Evolutionary conservation across 1,140 invertebrate genomes (phyloP).

Genomic region (Apis mellifera): DNA sequence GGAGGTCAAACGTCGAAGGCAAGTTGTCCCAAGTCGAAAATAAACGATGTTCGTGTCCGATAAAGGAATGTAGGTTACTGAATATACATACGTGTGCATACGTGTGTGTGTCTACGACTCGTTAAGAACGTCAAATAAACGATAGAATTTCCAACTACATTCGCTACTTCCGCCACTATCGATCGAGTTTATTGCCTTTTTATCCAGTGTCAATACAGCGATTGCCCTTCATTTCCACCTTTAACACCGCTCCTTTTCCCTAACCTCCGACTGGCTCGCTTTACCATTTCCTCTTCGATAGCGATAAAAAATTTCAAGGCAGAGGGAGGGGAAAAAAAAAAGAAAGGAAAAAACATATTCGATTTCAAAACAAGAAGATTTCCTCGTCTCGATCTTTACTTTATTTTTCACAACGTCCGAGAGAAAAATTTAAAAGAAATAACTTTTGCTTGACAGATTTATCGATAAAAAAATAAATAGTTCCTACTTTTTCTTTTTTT

Average conservation of each 20-base stretch:
- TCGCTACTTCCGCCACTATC: not conserved
- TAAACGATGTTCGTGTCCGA: no score
- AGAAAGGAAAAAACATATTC: not conserved
- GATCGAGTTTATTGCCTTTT: slow-evolving; percentile 17
- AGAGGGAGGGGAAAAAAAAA: no score
- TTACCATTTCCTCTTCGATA: no score
- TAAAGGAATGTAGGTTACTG: no score
- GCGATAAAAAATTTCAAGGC: not conserved
- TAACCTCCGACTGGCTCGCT: not conserved
- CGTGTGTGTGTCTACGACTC: not conserved
- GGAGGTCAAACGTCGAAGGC: no score
- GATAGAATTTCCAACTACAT: slow-evolving; percentile 18
- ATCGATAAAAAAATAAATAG: not conserved
- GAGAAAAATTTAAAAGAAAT: not conserved
- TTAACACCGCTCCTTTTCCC: not conserved
- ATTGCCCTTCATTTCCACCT: slow-evolving; percentile 11
- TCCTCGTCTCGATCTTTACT: no score
- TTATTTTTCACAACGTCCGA: no score
- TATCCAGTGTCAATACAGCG: not conserved
- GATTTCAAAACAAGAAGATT: no score
- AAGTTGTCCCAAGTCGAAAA: no score
- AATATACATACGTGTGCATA: no score
- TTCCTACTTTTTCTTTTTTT: not conserved
- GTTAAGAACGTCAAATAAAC: not conserved
- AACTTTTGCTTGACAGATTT: not conserved